phyloP scores from a whole-genome alignment of 2,797 vertebrate species.

The Melanotaenia maccullochi region DNA sequence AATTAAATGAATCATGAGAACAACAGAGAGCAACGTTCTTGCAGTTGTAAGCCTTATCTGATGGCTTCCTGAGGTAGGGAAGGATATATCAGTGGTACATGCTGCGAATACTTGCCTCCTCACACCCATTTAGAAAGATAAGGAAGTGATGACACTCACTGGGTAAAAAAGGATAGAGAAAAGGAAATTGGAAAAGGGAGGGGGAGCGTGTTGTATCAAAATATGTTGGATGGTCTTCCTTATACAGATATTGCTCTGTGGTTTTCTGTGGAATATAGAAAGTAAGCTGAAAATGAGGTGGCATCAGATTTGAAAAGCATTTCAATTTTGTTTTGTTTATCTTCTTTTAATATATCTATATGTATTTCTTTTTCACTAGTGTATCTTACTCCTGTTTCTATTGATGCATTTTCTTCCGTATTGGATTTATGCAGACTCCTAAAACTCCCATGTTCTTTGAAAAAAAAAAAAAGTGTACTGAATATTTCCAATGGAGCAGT shows the following conservation, averaged over 20 bases:
- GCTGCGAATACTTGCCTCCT: constrained; percentile 39
- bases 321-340: constrained; percentile 14
- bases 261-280: constrained; percentile 37
- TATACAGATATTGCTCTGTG: constrained; percentile 42
- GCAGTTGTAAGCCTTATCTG: constrained; percentile 53
- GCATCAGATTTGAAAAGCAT: constrained; percentile 31
- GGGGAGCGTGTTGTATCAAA: constrained; percentile 44
- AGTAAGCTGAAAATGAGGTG: constrained; percentile 40
- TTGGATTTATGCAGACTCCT: constrained; percentile 6
- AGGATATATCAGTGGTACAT: constrained; percentile 65
- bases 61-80: constrained; percentile 41
- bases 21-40: constrained; percentile 22
- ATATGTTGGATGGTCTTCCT: constrained; percentile 50
- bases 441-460: constrained; percentile 4
- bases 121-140: constrained; percentile 63
- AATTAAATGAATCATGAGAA: constrained; percentile 44
- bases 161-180: constrained; percentile 67
- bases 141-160: constrained; percentile 68
- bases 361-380: neutral
- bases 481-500: constrained; percentile 38
- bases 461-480: constrained; percentile 5
- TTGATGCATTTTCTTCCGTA: constrained; percentile 4
- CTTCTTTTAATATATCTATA: constrained; percentile 28
- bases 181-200: constrained; percentile 73
- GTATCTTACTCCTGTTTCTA: neutral